Base-by-base conservation (phyloP, 1,140 invertebrate species). In the Macrosteles quadrilineatus region DNA sequence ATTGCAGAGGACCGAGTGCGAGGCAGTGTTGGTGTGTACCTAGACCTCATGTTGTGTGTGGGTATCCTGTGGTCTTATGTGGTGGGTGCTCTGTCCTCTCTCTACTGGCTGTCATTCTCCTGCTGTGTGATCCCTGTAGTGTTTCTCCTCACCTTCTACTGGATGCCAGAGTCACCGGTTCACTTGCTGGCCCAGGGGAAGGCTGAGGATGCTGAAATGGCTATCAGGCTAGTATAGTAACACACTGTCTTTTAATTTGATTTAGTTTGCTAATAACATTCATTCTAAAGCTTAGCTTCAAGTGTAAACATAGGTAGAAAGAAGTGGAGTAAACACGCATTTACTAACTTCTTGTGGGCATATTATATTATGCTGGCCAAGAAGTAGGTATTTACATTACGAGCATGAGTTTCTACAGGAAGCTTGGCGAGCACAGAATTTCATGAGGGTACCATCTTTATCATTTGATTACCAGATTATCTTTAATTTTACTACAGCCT, bases 41-140 rank as follows among this genome's bases (percentile, higher is more conserved):
- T 85, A 43, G 86, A 87, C 27, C 81, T 87, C 1, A 79, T 84
- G 14, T 81, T 87, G 27, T 85, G 85, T 64, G 77, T 85, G 17
- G 87, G 87, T 3, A 83, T 88, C 55, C 73, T 88, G 27, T 70
- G 83, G 4, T 81, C 83, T 0, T 88, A 87, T 73, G 76, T 79
- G 0, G 73, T 85, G 9, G 87, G 87, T 21, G 72, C 85, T 3
- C 76, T 77, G 29, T 73, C 77, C 57, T 72, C 74, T 0, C 83
- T 82, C 23, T 75, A 76, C 30, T 73, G 80, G 72, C 78, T 83
- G 74, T 79, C 82, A 0, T 75, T 84, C 50, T 75, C 81, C 17
- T 76, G 74, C 31, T 66, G 78, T 0, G 62, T 69, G 0, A 31
- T 81, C 27, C 88, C 87, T 0, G 2, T 82, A 0, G 50, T 82